Evolutionary conservation across 2,797 vertebrate species (phyloP).

Genomic region (Sparidentex hasta): DNA sequence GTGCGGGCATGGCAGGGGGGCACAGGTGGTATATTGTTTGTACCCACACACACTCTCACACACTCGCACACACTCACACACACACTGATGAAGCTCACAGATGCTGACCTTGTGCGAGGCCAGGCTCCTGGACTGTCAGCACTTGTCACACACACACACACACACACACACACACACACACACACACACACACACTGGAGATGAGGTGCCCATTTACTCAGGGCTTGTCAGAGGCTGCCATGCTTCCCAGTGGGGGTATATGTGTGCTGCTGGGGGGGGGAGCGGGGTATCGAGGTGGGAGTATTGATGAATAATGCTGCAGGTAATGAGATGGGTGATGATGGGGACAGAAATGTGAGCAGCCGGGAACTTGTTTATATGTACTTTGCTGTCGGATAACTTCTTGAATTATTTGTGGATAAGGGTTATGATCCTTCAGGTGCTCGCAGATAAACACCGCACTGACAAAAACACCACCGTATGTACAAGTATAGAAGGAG

Average conservation of each 20-base stretch:
- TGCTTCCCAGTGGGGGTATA: conserved; percentile 69
- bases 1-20: conserved; percentile 79
- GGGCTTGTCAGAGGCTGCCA: conserved; percentile 72
- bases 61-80: conserved; percentile 51
- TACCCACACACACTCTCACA: conserved; percentile 56
- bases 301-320: conserved; percentile 78
- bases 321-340: conserved; percentile 75
- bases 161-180: conserved; percentile 35
- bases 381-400: conserved; percentile 51
- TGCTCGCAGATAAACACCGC: conserved; percentile 36
- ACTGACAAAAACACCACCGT: conserved; percentile 29
- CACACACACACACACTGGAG: conserved; percentile 26
- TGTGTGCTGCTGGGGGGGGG: conserved; percentile 52
- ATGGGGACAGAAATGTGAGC: conserved; percentile 65
- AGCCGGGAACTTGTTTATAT: conserved; percentile 62
- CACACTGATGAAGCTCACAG: conserved; percentile 73
- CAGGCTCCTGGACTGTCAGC: conserved; percentile 79
- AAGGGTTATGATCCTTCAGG: conserved; percentile 39
- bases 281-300: conserved; percentile 53
- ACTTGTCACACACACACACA: conserved; percentile 70
- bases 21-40: conserved; percentile 84
- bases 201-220: conserved; percentile 70
- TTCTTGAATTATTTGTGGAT: conserved; percentile 61
- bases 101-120: conserved; percentile 83
- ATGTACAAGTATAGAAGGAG: conserved; percentile 15